Evolutionary conservation across 2,113 vertebrate genomes (phyloP), one percentile per base, ranked within the genome.

Genomic region (Pollachius pollachius): DNA sequence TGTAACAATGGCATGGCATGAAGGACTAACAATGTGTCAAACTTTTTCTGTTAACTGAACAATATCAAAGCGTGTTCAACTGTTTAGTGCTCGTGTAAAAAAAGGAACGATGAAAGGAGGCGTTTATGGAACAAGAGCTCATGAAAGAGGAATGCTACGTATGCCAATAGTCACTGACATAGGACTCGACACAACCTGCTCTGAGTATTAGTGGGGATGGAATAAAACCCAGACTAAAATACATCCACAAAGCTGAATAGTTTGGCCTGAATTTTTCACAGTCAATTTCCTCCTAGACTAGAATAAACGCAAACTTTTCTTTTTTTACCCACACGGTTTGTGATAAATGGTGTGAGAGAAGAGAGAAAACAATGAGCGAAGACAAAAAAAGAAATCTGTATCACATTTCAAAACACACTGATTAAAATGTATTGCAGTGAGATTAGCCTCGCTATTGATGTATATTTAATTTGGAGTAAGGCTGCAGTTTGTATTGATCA

Each of bases 321-420:
- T 34, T 63, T 34, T 37, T 17, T 11, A 6, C 27, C 9, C 62
- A 34, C 27, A 19, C 62, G 9, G 62, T 13, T 23, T 27, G 30
- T 48, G 41, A 48, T 48, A 48, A 48, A 48, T 13, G 41, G 41
- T 13, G 41, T 48, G 41, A 48, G 9, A 48, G 54, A 68, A 64
- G 67, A 21, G 74, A 64, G 63, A 83, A 71, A 77, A 74, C 62
- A 0, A 67, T 54, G 15, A 41, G 52, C 18, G 19, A 27, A 48
- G 59, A 58, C 3, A 56, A 41, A 63, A 41, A 12, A 60, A 27
- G 12, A 9, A 15, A 18, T 16, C 21, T 11, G 57, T 72, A 69
- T 57, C 67, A 4, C 15, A 48, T 79, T 74, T 83, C 67, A 79
- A 80, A 82, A 74, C 41, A 78, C 64, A 30, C 54, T 87, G 79